Conservation (phyloP, 1,140 invertebrate species). For the Melitaea cinxia region DNA sequence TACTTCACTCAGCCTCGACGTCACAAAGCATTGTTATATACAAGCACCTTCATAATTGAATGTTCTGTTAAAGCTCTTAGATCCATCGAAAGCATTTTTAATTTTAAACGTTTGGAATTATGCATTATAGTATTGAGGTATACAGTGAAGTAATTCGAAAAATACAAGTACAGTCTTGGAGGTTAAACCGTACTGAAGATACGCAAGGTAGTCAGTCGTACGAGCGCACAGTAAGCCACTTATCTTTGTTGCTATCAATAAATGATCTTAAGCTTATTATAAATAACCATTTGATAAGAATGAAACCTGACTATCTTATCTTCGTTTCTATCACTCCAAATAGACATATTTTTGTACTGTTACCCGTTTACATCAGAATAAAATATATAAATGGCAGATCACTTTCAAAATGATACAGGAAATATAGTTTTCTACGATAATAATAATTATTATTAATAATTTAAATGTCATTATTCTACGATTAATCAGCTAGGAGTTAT, state of each 20-base stretch:
- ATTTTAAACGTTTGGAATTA: slow-evolving; percentile 49
- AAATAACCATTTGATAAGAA: slow-evolving; percentile 77
- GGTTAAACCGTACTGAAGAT: slow-evolving; percentile 55
- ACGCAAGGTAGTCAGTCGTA: slow-evolving; percentile 48
- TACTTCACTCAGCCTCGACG: slow-evolving; percentile 47
- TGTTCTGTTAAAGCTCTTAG: slow-evolving; percentile 64
- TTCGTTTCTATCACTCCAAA: slow-evolving; percentile 54
- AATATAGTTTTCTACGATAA: too few relatives aligned
- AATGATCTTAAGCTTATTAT: slow-evolving; percentile 75
- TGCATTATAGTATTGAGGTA: slow-evolving; percentile 44
- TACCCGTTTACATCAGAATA: slow-evolving; percentile 18
- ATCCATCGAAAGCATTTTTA: slow-evolving; percentile 61
- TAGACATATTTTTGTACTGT: slow-evolving; percentile 34
- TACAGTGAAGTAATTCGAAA: slow-evolving; percentile 1
- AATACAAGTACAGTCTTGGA: slow-evolving; percentile 51
- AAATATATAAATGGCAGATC: background rate
- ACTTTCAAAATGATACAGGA: background rate
- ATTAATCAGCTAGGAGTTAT: too few relatives aligned
- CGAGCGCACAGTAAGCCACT: slow-evolving; percentile 53
- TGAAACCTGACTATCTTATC: slow-evolving; percentile 73
- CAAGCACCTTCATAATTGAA: slow-evolving; percentile 51
- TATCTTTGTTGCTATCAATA: slow-evolving; percentile 74
- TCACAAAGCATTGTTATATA: slow-evolving; percentile 63
- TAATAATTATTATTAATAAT: too few relatives aligned
- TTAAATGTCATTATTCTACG: too few relatives aligned